A percentile compares a stretch with the other conserved stretches of the same genome.
phyloP scores from a whole-genome alignment of 2,888 invertebrate genomes.

The Phaedon cochleariae region DNA sequence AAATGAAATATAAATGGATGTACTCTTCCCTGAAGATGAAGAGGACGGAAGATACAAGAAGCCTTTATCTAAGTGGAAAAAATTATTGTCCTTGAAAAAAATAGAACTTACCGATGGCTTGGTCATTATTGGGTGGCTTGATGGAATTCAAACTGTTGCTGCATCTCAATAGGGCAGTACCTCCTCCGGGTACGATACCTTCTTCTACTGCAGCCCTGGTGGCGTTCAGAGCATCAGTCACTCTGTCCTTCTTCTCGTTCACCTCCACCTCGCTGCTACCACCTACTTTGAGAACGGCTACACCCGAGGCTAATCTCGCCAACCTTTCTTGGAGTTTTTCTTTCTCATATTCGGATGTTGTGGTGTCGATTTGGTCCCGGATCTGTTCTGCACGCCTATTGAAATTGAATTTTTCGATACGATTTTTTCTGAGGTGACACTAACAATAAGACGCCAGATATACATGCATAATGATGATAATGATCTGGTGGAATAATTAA shows the following conservation, averaged over 20 bases:
- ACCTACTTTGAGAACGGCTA: conserved; percentile 64
- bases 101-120: conserved; percentile 57
- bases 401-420: no score
- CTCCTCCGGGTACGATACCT: conserved; percentile 65
- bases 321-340: conserved; percentile 64
- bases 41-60: no score
- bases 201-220: conserved; percentile 65
- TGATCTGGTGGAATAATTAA: no score
- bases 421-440: no score
- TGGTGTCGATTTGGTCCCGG: conserved; percentile 60
- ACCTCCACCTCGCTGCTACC: conserved; percentile 65
- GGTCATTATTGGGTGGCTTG: conserved; percentile 59
- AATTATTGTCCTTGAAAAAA: no score
- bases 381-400: conserved; percentile 60
- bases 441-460: no score
- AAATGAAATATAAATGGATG: no score
- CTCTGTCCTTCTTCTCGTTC: conserved; percentile 64
- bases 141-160: conserved; percentile 55
- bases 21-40: no score
- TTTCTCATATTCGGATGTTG: conserved; percentile 64
- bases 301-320: conserved; percentile 63
- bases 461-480: no score
- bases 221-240: conserved; percentile 64
- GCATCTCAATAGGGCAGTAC: conserved; percentile 62
- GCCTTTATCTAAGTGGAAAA: no score